A percentile compares a stretch with the other conserved stretches of the same genome.
These are phyloP conservation scores for Drosophila baimaii DNA, from an alignment of 1,140 invertebrate species.

Conservation along the genomic window DNA sequence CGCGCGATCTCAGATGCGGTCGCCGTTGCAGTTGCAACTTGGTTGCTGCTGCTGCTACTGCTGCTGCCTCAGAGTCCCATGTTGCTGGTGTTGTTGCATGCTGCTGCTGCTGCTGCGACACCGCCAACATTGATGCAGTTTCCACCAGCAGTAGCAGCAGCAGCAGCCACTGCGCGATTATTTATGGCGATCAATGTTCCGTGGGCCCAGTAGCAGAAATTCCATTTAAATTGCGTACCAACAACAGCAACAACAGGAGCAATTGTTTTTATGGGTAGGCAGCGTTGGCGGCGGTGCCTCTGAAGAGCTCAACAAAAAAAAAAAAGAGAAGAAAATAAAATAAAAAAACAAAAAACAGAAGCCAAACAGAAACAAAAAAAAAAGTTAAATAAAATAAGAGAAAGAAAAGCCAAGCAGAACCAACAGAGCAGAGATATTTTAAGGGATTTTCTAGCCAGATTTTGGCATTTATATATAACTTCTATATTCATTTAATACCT, in stretches of 20 bases:
- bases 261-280: constrained; percentile 73
- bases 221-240: constrained; percentile 82
- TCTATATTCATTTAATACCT: too few relatives aligned
- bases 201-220: constrained; percentile 76
- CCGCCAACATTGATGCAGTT: constrained; percentile 69
- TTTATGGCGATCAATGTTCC: constrained; percentile 78
- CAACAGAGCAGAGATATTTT: neutral
- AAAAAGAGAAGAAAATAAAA: constrained; percentile 16
- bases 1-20: constrained; percentile 83
- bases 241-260: constrained; percentile 56
- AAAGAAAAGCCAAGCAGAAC: neutral
- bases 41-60: constrained; percentile 31
- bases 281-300: constrained; percentile 76
- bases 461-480: neutral
- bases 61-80: constrained; percentile 21
- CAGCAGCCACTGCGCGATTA: constrained; percentile 67
- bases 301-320: constrained; percentile 58
- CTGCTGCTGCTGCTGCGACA: constrained; percentile 28
- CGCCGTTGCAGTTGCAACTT: constrained; percentile 45
- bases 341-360: constrained; percentile 23
- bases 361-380: constrained; percentile 14
- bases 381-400: constrained; percentile 1
- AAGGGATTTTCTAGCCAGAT: constrained; percentile 17
- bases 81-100: constrained; percentile 40
- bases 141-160: constrained; percentile 19